These are phyloP conservation scores for Altica lythri DNA, from an alignment of 2,888 invertebrate species.

Conservation along the genomic window DNA sequence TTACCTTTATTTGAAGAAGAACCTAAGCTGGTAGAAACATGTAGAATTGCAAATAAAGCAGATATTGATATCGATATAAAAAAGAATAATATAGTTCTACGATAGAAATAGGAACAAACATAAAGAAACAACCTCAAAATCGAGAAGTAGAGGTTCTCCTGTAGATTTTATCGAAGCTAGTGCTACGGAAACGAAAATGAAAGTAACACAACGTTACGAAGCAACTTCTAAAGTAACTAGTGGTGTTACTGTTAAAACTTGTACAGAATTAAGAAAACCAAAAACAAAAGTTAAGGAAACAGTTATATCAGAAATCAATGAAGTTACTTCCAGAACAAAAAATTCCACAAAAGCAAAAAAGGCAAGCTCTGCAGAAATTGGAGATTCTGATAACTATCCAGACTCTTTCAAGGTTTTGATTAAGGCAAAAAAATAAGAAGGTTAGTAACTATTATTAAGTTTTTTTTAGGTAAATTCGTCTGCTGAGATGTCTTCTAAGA, in stretches of 20 bases:
- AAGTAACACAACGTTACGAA: conserved; percentile 40
- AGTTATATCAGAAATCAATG: conserved; percentile 50
- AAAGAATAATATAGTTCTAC: neutral
- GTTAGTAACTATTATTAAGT: too few species aligned
- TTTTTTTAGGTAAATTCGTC: too few species aligned
- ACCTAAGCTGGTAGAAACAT: conserved; percentile 44
- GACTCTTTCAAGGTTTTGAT: conserved; percentile 68
- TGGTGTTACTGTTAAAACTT: conserved; percentile 42
- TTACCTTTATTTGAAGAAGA: conserved; percentile 54
- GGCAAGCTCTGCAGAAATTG: conserved; percentile 61
- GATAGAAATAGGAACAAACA: too few species aligned
- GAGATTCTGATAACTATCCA: conserved; percentile 68
- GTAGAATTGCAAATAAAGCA: neutral
- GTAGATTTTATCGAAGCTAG: conserved; percentile 42
- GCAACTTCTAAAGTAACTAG: conserved; percentile 32
- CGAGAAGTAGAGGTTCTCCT: conserved; percentile 25
- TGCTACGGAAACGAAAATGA: conserved; percentile 46
- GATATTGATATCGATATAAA: neutral
- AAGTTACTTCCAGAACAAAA: conserved; percentile 51
- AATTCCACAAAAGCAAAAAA: conserved; percentile 42
- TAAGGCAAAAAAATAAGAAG: conserved; percentile 61
- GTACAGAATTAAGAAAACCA: conserved; percentile 37
- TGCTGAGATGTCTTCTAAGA: too few species aligned
- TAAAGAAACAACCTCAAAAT: neutral
- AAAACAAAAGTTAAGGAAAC: conserved; percentile 46